Percentiles rank a stretch among this genome's conserved stretches.
phyloP scores from a whole-genome alignment of 2,888 invertebrate genomes.

The Lasioglossum marginatum region DNA sequence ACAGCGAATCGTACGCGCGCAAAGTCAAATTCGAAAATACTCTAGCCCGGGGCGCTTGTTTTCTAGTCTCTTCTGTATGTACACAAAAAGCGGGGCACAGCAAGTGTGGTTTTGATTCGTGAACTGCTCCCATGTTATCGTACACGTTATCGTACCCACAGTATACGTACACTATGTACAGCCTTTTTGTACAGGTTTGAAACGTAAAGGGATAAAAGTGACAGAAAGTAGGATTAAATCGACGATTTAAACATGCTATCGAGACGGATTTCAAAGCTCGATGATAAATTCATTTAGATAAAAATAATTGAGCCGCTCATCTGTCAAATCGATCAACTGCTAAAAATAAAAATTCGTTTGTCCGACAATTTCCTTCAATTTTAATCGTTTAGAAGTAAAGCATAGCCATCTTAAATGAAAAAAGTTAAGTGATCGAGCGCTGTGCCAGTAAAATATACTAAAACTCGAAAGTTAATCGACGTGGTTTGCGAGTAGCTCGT shows the following conservation, averaged over 20 bases:
- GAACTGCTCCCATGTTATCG: conserved; percentile 23
- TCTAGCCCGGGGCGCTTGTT: background rate
- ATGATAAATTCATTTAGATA: background rate
- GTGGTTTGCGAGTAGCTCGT: background rate
- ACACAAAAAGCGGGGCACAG: conserved; percentile 48
- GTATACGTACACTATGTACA: conserved; percentile 62
- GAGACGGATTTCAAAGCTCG: background rate
- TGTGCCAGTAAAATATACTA: too few species aligned
- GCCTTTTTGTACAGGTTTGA: conserved; percentile 55
- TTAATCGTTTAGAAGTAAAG: background rate
- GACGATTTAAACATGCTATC: background rate
- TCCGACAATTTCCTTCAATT: background rate
- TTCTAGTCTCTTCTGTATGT: conserved; percentile 27
- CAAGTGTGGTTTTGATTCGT: conserved; percentile 29
- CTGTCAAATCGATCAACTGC: background rate
- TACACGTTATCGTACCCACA: too few species aligned
- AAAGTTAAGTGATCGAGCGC: background rate
- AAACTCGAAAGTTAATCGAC: background rate
- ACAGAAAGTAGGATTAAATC: background rate
- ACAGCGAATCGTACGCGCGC: background rate
- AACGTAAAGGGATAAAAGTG: background rate
- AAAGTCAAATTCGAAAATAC: conserved; percentile 3
- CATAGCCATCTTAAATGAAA: background rate
- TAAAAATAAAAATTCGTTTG: background rate
- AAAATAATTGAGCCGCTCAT: background rate